A percentile compares a stretch with the other conserved stretches of the same genome.
These are phyloP conservation scores for Willowsia nigromaculata DNA, from an alignment of 2,888 invertebrate species.

Conservation along the genomic window DNA sequence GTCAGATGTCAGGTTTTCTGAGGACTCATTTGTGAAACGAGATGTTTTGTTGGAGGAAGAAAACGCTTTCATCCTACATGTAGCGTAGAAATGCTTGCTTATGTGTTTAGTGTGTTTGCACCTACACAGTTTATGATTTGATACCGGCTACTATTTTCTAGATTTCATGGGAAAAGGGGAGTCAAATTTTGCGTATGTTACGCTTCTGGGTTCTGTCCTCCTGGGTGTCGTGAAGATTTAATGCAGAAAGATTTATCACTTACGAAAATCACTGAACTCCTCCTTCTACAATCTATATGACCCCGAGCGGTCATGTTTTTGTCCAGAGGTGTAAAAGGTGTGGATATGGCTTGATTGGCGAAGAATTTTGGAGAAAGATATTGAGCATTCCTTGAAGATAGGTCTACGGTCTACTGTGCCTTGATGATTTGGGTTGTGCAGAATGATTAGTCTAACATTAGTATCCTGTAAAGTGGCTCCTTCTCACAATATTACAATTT, in stretches of 20 bases:
- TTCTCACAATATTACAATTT: no score
- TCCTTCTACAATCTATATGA: not conserved
- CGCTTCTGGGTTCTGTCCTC: not conserved
- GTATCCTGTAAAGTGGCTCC: no score
- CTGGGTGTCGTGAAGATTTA: not conserved
- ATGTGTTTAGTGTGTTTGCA: not conserved
- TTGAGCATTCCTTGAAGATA: not conserved
- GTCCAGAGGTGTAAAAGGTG: constrained; percentile 20
- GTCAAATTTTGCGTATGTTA: not conserved
- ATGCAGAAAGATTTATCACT: not conserved
- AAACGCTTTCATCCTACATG: constrained; percentile 6
- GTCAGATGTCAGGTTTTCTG: constrained; percentile 63
- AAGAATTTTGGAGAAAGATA: not conserved
- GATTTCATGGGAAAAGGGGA: not conserved
- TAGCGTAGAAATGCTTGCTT: not conserved
- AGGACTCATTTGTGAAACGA: constrained; percentile 64
- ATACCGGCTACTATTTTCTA: not conserved
- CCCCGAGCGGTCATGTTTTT: not conserved
- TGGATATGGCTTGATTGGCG: not conserved
- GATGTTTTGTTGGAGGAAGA: constrained; percentile 41
- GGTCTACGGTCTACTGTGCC: not conserved
- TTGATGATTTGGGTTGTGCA: no score
- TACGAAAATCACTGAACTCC: not conserved
- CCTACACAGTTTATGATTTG: not conserved
- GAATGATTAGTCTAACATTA: no score